These are phyloP conservation scores for Sphaerophoria rueppellii DNA, from an alignment of 2,888 invertebrate species.

Conservation along the genomic window DNA sequence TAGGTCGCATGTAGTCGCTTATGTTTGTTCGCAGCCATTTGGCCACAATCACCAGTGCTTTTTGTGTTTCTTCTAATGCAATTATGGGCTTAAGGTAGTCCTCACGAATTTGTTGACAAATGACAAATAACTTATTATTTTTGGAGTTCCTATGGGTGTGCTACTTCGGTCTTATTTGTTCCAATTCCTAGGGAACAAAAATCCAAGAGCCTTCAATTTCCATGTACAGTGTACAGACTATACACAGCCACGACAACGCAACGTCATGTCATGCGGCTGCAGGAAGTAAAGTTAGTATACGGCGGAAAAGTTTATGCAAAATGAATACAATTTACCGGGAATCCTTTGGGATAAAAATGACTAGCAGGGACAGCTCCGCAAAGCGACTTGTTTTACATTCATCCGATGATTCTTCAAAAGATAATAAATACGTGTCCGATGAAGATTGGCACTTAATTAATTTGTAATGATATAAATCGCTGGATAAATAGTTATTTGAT, in stretches of 20 bases:
- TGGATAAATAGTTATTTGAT: conserved; percentile 41
- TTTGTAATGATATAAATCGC: conserved; percentile 40
- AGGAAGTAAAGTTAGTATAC: conserved; percentile 1
- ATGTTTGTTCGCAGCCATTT: neutral
- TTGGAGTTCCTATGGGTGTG: too few relatives aligned
- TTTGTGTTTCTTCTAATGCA: too few relatives aligned
- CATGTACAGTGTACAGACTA: too few relatives aligned
- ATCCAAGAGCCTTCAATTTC: too few relatives aligned
- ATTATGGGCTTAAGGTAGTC: too few relatives aligned
- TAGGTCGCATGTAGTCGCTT: neutral
- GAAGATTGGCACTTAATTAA: conserved; percentile 45
- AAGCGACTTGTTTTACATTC: conserved; percentile 38
- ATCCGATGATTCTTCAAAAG: conserved; percentile 43
- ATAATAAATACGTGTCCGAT: conserved; percentile 45
- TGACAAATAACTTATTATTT: too few relatives aligned
- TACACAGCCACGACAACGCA: too few relatives aligned
- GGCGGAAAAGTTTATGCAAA: conserved; percentile 35
- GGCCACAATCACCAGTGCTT: too few relatives aligned
- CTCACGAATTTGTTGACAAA: too few relatives aligned
- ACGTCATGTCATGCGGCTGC: conserved; percentile 4
- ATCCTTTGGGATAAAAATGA: conserved; percentile 34
- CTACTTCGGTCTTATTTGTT: too few relatives aligned
- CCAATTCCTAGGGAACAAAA: too few relatives aligned
- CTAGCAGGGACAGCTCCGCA: conserved; percentile 1
- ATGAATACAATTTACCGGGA: conserved; percentile 28